Evolutionary conservation across 1,140 invertebrate genomes (phyloP).

Genomic region (Nymphalis io): DNA sequence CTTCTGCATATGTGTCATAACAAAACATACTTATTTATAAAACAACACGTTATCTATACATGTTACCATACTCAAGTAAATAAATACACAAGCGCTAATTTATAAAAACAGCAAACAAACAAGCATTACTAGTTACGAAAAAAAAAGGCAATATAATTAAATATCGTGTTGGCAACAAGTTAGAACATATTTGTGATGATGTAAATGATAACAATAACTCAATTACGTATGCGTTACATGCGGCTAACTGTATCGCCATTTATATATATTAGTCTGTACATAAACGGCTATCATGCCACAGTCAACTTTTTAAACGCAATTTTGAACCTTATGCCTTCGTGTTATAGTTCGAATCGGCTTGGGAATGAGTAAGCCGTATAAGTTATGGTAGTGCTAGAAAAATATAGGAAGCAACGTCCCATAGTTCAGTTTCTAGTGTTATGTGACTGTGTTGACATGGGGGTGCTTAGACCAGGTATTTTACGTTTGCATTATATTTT

Average conservation of each 20-base stretch:
- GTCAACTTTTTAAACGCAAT: background rate
- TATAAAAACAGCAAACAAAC: background rate
- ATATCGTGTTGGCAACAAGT: constrained; percentile 8
- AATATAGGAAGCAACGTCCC: constrained; percentile 28
- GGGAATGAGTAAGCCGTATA: background rate
- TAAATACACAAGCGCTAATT: background rate
- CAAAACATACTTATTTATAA: too few relatives aligned
- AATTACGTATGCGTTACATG: constrained; percentile 64
- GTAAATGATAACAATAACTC: constrained; percentile 64
- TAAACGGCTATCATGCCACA: constrained; percentile 13
- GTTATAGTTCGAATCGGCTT: constrained; percentile 19
- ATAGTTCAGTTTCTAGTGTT: constrained; percentile 34
- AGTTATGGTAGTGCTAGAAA: constrained; percentile 44
- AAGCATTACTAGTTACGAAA: background rate
- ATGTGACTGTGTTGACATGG: constrained; percentile 39
- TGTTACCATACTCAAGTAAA: too few relatives aligned
- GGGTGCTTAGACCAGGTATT: constrained; percentile 44
- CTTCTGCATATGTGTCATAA: too few relatives aligned
- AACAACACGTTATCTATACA: too few relatives aligned
- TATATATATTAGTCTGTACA: constrained; percentile 37
- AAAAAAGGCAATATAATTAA: constrained; percentile 5
- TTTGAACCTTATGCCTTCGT: constrained; percentile 2
- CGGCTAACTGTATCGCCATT: constrained; percentile 67
- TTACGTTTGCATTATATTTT: background rate
- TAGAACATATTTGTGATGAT: constrained; percentile 43